Conservation (phyloP, 2,113 vertebrate species). For the Bubalus kerabau region DNA sequence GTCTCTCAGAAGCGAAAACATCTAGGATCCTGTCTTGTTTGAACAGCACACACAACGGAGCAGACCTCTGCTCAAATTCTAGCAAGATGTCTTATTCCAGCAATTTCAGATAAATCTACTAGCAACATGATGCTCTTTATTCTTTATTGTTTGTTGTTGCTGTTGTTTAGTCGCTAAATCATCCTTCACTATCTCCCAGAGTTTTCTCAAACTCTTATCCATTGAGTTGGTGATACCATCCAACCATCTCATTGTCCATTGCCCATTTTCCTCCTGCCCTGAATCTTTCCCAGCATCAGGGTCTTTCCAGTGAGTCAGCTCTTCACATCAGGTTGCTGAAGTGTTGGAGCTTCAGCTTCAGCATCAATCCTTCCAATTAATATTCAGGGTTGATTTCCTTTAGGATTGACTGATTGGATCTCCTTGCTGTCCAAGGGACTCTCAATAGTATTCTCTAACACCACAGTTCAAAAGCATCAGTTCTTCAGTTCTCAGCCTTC, state of each 20-base stretch:
- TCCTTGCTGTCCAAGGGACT: background rate
- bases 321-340: background rate
- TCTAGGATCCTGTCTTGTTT: background rate
- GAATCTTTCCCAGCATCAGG: background rate
- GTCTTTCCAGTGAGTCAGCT: background rate
- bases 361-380: background rate
- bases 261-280: background rate
- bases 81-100: background rate
- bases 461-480: background rate
- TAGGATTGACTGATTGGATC: background rate
- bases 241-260: background rate
- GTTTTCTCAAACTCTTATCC: background rate
- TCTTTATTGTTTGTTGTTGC: background rate
- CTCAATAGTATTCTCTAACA: background rate
- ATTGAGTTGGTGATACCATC: background rate
- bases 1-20: background rate
- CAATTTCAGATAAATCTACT: background rate
- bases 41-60: fast-evolving
- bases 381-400: background rate
- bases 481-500: background rate
- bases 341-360: background rate
- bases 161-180: background rate
- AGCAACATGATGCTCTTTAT: background rate
- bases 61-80: background rate
- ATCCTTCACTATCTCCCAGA: background rate